Percentiles rank a stretch among this genome's conserved stretches.
Evolutionary conservation across 2,797 vertebrate genomes (phyloP).

Genomic region (Myotis vivesi): DNA sequence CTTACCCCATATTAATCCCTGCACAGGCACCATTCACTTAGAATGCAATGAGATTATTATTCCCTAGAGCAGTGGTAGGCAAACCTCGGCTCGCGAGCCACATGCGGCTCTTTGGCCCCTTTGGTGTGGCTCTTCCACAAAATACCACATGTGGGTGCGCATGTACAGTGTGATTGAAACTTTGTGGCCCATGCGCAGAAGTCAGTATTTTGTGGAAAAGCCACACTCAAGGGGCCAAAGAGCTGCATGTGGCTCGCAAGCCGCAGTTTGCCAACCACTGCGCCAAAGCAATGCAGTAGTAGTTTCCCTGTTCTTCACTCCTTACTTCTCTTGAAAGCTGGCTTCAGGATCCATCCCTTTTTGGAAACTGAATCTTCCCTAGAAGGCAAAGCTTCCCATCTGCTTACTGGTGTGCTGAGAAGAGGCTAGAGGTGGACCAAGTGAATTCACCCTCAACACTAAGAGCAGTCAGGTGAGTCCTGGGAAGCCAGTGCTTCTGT

Average conservation of each 20-base stretch:
- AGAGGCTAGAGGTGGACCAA: neutral
- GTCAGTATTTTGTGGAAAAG: no score
- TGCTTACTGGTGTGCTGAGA: neutral
- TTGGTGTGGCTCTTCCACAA: no score
- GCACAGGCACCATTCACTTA: neutral
- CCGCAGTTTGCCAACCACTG: no score
- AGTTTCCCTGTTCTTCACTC: no score
- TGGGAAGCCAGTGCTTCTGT: neutral
- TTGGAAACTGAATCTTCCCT: neutral
- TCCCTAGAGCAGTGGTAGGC: no score
- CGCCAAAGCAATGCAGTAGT: rapidly evolving
- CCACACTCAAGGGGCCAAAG: no score
- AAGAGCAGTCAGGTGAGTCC: neutral
- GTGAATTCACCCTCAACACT: neutral
- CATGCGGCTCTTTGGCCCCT: no score
- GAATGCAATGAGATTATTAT: neutral
- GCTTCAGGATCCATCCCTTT: neutral
- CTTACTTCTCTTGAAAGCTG: neutral
- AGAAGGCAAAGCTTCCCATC: neutral
- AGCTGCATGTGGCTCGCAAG: no score
- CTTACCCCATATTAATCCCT: neutral
- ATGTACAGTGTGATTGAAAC: no score
- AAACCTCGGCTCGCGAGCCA: no score
- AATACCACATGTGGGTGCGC: no score
- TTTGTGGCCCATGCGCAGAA: no score